Conservation (phyloP, 2,888 invertebrate genomes). For the Schizotus pectinicornis region DNA sequence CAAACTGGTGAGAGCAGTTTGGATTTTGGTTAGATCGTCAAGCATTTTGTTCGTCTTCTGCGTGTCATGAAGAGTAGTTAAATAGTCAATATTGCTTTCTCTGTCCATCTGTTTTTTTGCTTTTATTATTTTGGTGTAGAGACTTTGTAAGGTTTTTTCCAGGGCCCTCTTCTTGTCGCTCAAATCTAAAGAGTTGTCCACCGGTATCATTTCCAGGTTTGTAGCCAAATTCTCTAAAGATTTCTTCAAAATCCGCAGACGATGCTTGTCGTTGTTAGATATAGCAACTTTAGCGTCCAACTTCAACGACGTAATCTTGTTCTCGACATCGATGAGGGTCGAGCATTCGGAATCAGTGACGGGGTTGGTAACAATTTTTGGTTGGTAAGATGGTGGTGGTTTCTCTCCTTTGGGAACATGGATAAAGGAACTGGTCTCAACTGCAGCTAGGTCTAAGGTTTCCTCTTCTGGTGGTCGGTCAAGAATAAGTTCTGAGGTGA, state of each 20-base stretch:
- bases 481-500: conserved; percentile 35
- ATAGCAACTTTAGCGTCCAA: conserved; percentile 35
- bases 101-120: conserved; percentile 34
- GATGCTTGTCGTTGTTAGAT: conserved; percentile 36
- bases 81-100: conserved; percentile 31
- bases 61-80: conserved; percentile 23
- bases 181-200: conserved; percentile 27
- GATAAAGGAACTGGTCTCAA: background rate
- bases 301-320: conserved; percentile 34
- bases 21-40: conserved; percentile 36
- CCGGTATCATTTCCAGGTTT: conserved; percentile 39
- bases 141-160: conserved; percentile 24
- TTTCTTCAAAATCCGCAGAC: conserved; percentile 33
- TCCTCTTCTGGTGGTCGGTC: conserved; percentile 2
- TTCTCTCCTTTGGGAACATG: background rate
- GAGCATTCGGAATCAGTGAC: background rate
- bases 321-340: conserved; percentile 39
- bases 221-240: conserved; percentile 38
- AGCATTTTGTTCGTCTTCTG: conserved; percentile 28
- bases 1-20: conserved; percentile 25
- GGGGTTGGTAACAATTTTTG: background rate
- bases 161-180: conserved; percentile 35
- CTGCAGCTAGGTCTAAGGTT: background rate
- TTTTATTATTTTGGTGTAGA: conserved; percentile 35
- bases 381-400: background rate